Evolutionary conservation across 2,113 vertebrate species (phyloP), one percentile per base, ranked within the genome.

Genomic region (Anhinga rufa): DNA sequence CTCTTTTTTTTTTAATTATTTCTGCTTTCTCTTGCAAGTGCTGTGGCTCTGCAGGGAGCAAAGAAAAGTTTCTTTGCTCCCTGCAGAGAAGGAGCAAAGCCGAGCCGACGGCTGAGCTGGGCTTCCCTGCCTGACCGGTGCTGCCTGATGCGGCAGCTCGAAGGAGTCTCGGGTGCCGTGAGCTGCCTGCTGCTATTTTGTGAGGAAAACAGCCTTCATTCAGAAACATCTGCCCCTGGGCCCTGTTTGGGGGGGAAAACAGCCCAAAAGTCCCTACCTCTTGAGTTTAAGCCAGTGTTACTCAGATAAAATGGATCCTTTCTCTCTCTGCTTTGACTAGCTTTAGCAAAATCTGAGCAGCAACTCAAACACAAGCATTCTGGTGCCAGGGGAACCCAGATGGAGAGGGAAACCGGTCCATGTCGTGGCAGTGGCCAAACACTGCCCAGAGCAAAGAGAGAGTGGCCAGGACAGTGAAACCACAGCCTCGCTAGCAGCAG

Each of bases 161-260:
- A 8, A 48, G 14, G 16, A 40, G 51, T 22, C 36, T 49, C 3
- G 4, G 40, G 25, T 2, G 1, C 22, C 0, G 2, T 3, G 32
- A 90, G 91, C 58, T 25, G 71, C 44, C 52, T n/a, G n/a, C 26
- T 44, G 34, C 17, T 55, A 5, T 28, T 65, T 1, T 0, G 3
- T 40, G 34, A 57, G 79, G 13, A 90, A 88, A 69, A 8, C 36
- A 58, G 29, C 19, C 10, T 29, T 8, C 40, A 7, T 2, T 42
- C 34, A 32, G 52, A 36, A 11, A 14, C 24, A n/a, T 17, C 58
- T 66, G 17, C 19, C 34, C 28, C 70, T 13, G 51, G n/a, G 62
- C 22, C 32, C 22, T 36, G 17, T 25, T 2, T 66, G 38, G 17
- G 22, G 34, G 24, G 20, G 24, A 12, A 22, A 46, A 25, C 32